Evolutionary conservation across 2,113 vertebrate genomes (phyloP), one percentile per base, ranked within the genome.

Genomic region (Chrysochloris asiatica): DNA sequence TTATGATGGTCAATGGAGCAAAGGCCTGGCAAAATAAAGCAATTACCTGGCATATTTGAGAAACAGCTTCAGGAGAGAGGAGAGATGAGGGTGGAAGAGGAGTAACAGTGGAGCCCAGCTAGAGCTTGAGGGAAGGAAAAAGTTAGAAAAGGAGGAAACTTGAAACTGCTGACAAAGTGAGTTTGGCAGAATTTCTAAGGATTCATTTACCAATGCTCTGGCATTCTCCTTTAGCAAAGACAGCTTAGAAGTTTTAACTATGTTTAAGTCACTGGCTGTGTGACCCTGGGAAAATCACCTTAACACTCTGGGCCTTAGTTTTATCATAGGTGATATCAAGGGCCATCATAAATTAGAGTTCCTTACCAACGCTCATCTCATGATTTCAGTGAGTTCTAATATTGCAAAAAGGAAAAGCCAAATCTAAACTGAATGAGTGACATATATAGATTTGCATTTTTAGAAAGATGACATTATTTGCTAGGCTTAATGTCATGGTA

Each of bases 321-420:
- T 88, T 81, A 48, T 86, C 41, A 48, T 85, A 1, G 11, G 41
- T 50, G 38, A 92, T 43, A 72, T 43, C 17, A 81, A 54, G 47
- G 36, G 28, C 26, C 13, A 92, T 45, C 10, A 67, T 30, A 65
- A 67, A 89, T 72, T 78, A 89, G 56, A 1, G 1, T 50, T 83
- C 80, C 26, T n/a, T 85, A 63, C 56, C 21, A 91, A 43, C 2
- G 43, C 8, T 8, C 3, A 24, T 79, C 45, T 89, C 54, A 65
- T 83, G 86, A 50, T 73, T 83, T 83, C 47, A 75, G 4, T 81
- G 45, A 72, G 54, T 67, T 90, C 73, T 83, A 26, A 43, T 69
- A n/a, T 30, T 50, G n/a, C 65, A 79, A 95, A 79, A 95, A 88
- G 59, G 65, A 86, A 52, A 33, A 88, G 76, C 43, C 26, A 86